Evolutionary conservation across 2,888 invertebrate species (phyloP).

Genomic region (Salticus scenicus): DNA sequence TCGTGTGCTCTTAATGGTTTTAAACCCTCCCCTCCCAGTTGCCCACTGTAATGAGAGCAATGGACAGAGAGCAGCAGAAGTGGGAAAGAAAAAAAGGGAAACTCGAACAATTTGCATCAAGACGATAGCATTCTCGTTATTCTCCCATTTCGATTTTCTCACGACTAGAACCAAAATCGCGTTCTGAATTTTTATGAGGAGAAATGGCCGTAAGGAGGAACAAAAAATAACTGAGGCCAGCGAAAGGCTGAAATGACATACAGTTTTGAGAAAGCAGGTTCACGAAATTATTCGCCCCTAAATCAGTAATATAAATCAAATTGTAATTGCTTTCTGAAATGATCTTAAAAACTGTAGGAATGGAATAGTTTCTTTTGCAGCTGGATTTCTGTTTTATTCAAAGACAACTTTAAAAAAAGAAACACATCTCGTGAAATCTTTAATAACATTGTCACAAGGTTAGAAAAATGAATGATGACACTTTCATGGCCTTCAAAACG

Average conservation of each 20-base stretch:
- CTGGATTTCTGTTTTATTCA: no score
- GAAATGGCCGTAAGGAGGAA: slow-evolving; percentile 24
- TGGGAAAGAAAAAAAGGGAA: slow-evolving; percentile 31
- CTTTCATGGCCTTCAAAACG: no score
- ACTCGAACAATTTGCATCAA: slow-evolving; percentile 52
- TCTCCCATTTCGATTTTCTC: slow-evolving; percentile 65
- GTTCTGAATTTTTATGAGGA: slow-evolving; percentile 67
- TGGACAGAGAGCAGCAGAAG: slow-evolving; percentile 25
- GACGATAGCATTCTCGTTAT: slow-evolving; percentile 49
- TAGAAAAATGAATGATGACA: no score
- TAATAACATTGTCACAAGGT: no score
- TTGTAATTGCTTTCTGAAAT: slow-evolving; percentile 21
- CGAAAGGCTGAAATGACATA: slow-evolving; percentile 35
- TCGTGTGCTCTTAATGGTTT: slow-evolving; percentile 60
- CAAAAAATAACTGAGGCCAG: slow-evolving; percentile 10
- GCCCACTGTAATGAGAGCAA: slow-evolving; percentile 43
- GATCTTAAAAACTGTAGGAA: neutral
- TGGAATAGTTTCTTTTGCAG: neutral
- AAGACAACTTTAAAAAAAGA: neutral
- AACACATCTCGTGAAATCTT: neutral
- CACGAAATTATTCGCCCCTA: slow-evolving; percentile 43
- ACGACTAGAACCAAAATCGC: slow-evolving; percentile 56
- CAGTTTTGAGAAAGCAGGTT: slow-evolving; percentile 25
- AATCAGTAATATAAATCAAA: slow-evolving; percentile 15
- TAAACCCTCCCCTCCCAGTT: slow-evolving; percentile 31